Evolutionary conservation across 2,797 vertebrate genomes (phyloP), one percentile per base, ranked within the genome.

Genomic region (Myotis planiceps): DNA sequence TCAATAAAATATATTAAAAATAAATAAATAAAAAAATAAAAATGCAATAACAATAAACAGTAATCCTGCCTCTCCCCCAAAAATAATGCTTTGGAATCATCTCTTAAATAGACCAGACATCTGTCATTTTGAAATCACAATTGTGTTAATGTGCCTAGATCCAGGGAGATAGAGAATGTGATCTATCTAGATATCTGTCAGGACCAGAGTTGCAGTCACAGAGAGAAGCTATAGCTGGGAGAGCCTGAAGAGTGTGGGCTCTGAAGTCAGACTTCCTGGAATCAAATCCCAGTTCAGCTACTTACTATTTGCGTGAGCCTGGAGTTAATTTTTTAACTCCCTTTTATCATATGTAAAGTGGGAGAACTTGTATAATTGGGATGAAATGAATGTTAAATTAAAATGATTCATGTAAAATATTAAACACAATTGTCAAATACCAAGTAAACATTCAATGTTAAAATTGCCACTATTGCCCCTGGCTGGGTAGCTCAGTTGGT

Each of bases 41-140:
- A 85, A 18, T 75, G 7, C 10, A 90, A 25, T 75, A 80, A 74
- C 4, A 49, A 87, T 86, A 47, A 45, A 90, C 27, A 63, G 8
- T 42, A 78, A 92, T 72, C 4, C 42, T 94, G 66, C 39, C 23
- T 65, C 37, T 29, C 10, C 29, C 7, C 29, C 10, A 6, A 23
- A 79, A 80, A 66, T 25, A 47, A 15, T 80, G 27, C 45, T 88
- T 42, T 76, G 51, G 42, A 89, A 63, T 87, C 3, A 49, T 65
- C 81, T 85, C 42, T 85, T 74, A 91, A 94, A 71, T 69, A 88
- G 60, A 32, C 53, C 34, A 93, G 29, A 51, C 6, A 88, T 66
- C 49, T 82, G 39, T 29, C 55, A 88, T 74, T 83, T 90, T 71
- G 58, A 91, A 66, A 19, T 80, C 53, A 68, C 5, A 32, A 71